Conservation (phyloP, 2,797 vertebrate genomes). For the Sebastes trivittatus region DNA sequence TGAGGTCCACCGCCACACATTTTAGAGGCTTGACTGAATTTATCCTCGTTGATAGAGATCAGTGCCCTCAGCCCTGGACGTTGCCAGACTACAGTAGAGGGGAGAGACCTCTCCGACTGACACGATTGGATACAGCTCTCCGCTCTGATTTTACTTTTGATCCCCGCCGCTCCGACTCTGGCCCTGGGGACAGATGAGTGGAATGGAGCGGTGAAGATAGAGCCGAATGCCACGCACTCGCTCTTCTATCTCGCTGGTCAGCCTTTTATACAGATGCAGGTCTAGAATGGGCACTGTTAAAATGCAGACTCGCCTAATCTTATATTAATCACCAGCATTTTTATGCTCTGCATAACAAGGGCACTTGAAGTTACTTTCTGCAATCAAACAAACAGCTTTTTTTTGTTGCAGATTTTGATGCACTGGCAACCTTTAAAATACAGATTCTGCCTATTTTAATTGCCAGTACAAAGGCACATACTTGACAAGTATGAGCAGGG, state of each 20-base stretch:
- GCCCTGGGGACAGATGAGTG: conserved; percentile 70
- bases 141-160: conserved; percentile 79
- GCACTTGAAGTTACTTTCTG: not conserved
- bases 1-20: conserved; percentile 72
- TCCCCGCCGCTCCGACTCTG: conserved; percentile 65
- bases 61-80: conserved; percentile 73
- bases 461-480: not conserved
- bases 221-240: conserved; percentile 51
- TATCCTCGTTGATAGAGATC: conserved; percentile 80
- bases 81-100: conserved; percentile 75
- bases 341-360: conserved; percentile 14
- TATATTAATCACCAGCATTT: conserved; percentile 36
- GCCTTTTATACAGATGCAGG: conserved; percentile 61
- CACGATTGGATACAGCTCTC: conserved; percentile 77
- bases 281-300: conserved; percentile 29
- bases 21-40: conserved; percentile 79
- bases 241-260: conserved; percentile 63
- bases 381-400: conserved; percentile 6
- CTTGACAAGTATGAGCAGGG: not conserved
- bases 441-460: not conserved
- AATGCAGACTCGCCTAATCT: conserved; percentile 31
- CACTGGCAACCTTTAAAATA: conserved; percentile 10
- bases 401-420: not conserved
- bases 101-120: conserved; percentile 71
- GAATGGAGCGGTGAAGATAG: conserved; percentile 59